Evolutionary conservation across 2,113 vertebrate genomes (phyloP), one percentile per base, ranked within the genome.

Genomic region (Callorhinus ursinus): DNA sequence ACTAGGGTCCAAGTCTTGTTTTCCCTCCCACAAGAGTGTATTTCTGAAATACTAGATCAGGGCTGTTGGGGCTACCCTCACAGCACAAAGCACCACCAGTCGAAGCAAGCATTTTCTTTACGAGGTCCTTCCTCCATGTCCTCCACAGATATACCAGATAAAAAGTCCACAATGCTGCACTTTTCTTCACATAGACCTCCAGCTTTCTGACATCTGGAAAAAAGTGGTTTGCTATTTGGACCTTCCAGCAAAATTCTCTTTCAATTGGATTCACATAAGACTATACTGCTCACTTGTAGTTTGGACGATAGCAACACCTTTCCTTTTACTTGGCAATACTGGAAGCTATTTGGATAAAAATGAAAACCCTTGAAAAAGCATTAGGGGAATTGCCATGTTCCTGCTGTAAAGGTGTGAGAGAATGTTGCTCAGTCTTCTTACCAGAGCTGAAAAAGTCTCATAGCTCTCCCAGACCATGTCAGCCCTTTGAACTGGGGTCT

Each of bases 121-220:
- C 63, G 83, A 72, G 96, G 96, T 87, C 97, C 97, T 98, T 98
- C 97, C 97, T 98, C 97, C 97, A 65, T 67, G 36, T 63, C 49
- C 90, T 96, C 63, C 69, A 90, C 86, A 97, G 97, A 98, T 95
- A 97, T 65, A 97, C 96, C 97, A 98, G 97, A 94, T 88, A 86
- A 98, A 98, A 96, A 96, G 98, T 88, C 97, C 11, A 1, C 92
- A 98, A 96, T 11, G 11, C 49, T 74, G 53, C 46, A n/a, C 94
- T 97, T 98, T 98, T 87, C 92, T 97, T 97, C 28, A 67, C 83
- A 89, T 90, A 96, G n/a, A 96, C 97, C 97, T 98, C 95, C 85
- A 96, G 97, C 87, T 98, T 98, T 98, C 97, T 98, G 98, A 99
- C 98, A 98, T 99, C 98, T 99, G 99, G 99, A 98, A 99, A 98